phyloP scores from a whole-genome alignment of 2,113 vertebrate species.

The Scalopus aquaticus region DNA sequence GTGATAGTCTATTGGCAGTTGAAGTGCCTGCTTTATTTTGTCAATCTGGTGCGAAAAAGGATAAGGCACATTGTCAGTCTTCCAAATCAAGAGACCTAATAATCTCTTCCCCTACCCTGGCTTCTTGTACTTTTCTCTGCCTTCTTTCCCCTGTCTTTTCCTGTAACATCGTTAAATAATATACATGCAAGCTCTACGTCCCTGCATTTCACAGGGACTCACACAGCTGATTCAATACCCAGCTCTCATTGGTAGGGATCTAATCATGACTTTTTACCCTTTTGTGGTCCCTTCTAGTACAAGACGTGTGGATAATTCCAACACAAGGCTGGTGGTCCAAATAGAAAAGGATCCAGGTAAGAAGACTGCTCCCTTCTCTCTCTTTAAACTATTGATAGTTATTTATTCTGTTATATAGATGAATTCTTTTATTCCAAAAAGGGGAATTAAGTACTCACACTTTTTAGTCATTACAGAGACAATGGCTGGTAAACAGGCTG shows the following conservation, averaged over 20 bases:
- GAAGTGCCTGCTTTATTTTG: neutral
- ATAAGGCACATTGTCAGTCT: neutral
- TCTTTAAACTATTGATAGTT: neutral
- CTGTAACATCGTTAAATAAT: accelerated
- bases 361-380: neutral
- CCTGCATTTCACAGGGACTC: neutral
- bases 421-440: neutral
- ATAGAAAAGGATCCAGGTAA: conserved; percentile 96
- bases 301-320: conserved; percentile 95
- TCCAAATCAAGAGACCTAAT: neutral
- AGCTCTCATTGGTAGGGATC: accelerated
- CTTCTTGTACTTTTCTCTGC: neutral
- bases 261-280: neutral
- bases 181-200: neutral
- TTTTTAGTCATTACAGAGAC: neutral
- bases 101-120: neutral
- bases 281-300: conserved; percentile 86
- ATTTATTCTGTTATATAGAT: neutral
- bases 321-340: conserved; percentile 95
- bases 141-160: neutral
- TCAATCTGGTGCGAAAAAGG: neutral
- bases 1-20: accelerated
- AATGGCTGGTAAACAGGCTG: neutral
- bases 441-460: neutral
- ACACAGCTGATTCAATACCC: neutral